Percentiles rank a stretch among this genome's conserved stretches.
These are phyloP conservation scores for Oryzias melastigma DNA, from an alignment of 2,113 vertebrate genomes.

Conservation along the genomic window DNA sequence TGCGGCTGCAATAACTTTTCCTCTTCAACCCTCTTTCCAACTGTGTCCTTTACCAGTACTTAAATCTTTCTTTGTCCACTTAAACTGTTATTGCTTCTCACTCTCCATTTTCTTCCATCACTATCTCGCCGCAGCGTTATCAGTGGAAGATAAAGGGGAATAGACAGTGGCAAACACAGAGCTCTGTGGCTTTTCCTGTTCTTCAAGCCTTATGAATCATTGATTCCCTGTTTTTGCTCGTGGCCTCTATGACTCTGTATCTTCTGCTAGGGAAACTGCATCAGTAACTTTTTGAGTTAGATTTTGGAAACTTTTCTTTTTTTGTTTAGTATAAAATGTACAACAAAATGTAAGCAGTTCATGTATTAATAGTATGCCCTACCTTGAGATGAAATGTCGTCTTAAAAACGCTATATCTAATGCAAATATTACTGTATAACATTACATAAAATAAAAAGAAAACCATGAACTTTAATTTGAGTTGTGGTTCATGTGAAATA, in stretches of 20 bases:
- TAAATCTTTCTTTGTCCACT: slow-evolving; percentile 14
- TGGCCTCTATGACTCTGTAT: slow-evolving; percentile 43
- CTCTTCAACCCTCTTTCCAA: slow-evolving; percentile 13
- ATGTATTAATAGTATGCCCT: too few species aligned
- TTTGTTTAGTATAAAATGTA: too few species aligned
- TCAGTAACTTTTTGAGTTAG: slow-evolving; percentile 26
- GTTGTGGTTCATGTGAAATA: background rate
- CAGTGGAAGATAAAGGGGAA: background rate
- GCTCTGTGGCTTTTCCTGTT: slow-evolving; percentile 16
- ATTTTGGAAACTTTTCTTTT: too few species aligned
- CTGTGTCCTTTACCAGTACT: slow-evolving; percentile 2
- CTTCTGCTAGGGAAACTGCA: slow-evolving; percentile 29
- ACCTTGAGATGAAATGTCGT: too few species aligned
- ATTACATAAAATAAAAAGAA: background rate
- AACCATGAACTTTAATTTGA: background rate
- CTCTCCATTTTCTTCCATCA: slow-evolving; percentile 1
- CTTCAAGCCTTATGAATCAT: slow-evolving; percentile 58
- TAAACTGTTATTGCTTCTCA: slow-evolving; percentile 1
- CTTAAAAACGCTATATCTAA: too few species aligned
- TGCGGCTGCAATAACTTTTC: slow-evolving; percentile 40
- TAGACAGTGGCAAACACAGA: slow-evolving; percentile 21
- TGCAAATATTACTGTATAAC: background rate
- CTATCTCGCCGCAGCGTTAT: background rate
- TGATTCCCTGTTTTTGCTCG: slow-evolving; percentile 20
- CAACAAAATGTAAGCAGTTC: too few species aligned